Percentiles rank a stretch among this genome's conserved stretches.
Evolutionary conservation across 2,113 vertebrate species (phyloP).

Genomic region (Nothoprocta perdicaria): DNA sequence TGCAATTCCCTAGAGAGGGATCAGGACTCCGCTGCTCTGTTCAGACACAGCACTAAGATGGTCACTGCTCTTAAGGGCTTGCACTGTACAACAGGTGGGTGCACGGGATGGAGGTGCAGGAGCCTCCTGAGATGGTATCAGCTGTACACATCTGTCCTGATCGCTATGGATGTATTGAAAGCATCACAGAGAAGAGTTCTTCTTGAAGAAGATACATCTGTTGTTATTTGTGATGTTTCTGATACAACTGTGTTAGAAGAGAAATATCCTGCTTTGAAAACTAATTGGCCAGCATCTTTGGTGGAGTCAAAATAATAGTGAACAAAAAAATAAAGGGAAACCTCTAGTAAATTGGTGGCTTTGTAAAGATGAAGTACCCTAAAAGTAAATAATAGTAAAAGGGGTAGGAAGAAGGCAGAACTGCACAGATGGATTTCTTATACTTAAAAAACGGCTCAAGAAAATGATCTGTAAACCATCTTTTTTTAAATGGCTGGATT

Average conservation of each 20-base stretch:
- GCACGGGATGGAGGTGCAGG: not conserved
- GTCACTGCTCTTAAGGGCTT: not conserved
- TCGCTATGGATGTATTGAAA: not conserved
- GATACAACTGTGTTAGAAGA: not conserved
- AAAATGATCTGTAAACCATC: not conserved
- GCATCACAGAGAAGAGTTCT: not conserved
- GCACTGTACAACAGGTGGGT: fast-evolving
- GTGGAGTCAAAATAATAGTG: not conserved
- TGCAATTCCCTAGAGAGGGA: not conserved
- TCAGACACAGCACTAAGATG: not conserved
- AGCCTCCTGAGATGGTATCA: too few species aligned
- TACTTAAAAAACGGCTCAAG: not conserved
- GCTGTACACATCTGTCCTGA: fast-evolving
- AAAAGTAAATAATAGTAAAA: not conserved
- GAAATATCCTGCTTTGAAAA: not conserved
- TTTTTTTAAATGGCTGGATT: not conserved
- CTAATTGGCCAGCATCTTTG: not conserved
- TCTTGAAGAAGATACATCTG: not conserved
- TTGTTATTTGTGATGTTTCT: not conserved
- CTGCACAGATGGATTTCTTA: not conserved
- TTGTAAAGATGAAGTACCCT: not conserved
- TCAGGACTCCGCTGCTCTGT: not conserved
- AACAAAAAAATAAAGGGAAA: not conserved
- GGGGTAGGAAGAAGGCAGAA: not conserved
- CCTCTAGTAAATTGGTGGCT: not conserved